Percentiles rank a stretch among this genome's conserved stretches.
Conservation (phyloP, 1,140 invertebrate genomes). For the Leptopilina clavipes region DNA sequence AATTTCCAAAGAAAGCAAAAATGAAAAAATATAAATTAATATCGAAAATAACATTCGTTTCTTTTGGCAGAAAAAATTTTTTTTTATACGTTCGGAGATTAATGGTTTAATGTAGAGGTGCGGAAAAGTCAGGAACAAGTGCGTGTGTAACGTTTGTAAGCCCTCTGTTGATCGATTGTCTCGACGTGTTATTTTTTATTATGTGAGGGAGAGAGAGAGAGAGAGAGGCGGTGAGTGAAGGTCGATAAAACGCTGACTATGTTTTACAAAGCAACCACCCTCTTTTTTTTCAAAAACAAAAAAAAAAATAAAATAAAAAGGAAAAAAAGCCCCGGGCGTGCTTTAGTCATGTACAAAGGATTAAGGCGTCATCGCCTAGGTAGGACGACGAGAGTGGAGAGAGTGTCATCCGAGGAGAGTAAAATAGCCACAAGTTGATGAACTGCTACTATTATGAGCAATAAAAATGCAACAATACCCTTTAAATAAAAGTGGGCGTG, state of each 20-base stretch:
- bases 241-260: slow-evolving; percentile 53
- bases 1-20: too few relatives aligned
- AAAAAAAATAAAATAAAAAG: too few relatives aligned
- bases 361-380: neutral
- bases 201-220: neutral
- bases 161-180: slow-evolving; percentile 12
- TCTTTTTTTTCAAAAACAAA: slow-evolving; percentile 38
- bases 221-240: slow-evolving; percentile 36
- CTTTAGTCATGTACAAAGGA: slow-evolving; percentile 40
- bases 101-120: too few relatives aligned
- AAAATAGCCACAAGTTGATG: slow-evolving; percentile 45
- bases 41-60: too few relatives aligned
- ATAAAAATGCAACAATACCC: slow-evolving; percentile 33
- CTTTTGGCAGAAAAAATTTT: too few relatives aligned
- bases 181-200: neutral
- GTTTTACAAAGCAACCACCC: slow-evolving; percentile 48
- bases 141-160: neutral
- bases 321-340: slow-evolving; percentile 46
- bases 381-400: neutral
- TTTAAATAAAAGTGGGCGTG: neutral
- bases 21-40: too few relatives aligned
- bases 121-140: too few relatives aligned
- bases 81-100: too few relatives aligned
- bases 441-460: slow-evolving; percentile 11
- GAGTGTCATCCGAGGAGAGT: slow-evolving; percentile 37